A percentile compares a stretch with the other conserved stretches of the same genome.
Conservation (phyloP, 1,140 invertebrate species). For the Papilio machaon region DNA sequence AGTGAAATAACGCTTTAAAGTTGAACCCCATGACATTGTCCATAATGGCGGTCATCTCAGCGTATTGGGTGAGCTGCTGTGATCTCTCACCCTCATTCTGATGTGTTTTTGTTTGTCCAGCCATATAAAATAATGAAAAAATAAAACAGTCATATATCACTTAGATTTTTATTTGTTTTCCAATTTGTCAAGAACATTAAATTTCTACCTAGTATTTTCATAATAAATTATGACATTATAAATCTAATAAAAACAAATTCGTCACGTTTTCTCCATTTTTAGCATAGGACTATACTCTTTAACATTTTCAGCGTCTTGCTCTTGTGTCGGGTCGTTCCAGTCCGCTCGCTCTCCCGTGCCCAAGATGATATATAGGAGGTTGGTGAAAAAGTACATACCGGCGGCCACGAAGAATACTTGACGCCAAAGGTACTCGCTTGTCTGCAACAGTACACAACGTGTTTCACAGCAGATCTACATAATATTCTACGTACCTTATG, state of each 20-base stretch:
- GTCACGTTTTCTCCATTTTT: slow-evolving; percentile 14
- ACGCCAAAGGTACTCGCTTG: slow-evolving; percentile 81
- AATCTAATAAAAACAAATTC: not conserved
- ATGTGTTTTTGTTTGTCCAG: too few species aligned
- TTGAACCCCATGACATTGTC: too few species aligned
- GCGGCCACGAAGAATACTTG: slow-evolving; percentile 86
- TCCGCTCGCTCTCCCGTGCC: slow-evolving; percentile 82
- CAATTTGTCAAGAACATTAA: too few species aligned
- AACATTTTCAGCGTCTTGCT: slow-evolving; percentile 34
- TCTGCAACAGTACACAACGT: slow-evolving; percentile 48
- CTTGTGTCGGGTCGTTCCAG: slow-evolving; percentile 81
- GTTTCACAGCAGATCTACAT: not conserved
- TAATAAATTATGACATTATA: too few species aligned
- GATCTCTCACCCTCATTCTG: too few species aligned
- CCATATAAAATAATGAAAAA: too few species aligned
- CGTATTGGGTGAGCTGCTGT: too few species aligned
- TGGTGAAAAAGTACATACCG: slow-evolving; percentile 84
- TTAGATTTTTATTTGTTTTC: too few species aligned
- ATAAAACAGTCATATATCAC: too few species aligned
- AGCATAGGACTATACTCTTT: slow-evolving; percentile 49
- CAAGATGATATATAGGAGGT: slow-evolving; percentile 83
- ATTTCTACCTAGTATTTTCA: too few species aligned
- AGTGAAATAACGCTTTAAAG: too few species aligned
- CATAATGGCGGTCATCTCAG: too few species aligned
- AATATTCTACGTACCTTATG: not conserved